Evolutionary conservation across 2,113 vertebrate genomes (phyloP).

Genomic region (Heptranchias perlo): DNA sequence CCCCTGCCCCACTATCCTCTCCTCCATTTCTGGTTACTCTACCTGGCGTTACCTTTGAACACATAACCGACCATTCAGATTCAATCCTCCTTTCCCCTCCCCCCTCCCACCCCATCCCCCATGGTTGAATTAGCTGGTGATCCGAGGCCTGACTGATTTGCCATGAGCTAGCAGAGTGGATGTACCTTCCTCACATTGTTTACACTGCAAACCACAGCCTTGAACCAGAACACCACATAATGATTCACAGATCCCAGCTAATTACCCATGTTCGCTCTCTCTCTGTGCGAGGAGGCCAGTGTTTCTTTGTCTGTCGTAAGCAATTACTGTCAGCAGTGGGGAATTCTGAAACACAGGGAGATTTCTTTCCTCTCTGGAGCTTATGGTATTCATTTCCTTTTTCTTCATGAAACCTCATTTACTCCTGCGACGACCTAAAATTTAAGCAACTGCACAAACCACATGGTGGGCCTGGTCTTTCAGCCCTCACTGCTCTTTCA

Average conservation of each 20-base stretch:
- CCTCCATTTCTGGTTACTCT: neutral
- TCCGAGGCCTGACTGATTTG: neutral
- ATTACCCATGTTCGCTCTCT: neutral
- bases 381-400: neutral
- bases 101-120: neutral
- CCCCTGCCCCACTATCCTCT: neutral
- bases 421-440: neutral
- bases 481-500: neutral
- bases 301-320: neutral
- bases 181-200: neutral
- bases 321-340: neutral
- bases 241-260: neutral
- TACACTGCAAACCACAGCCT: constrained; percentile 23
- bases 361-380: neutral
- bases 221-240: neutral
- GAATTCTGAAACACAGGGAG: neutral
- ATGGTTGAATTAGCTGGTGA: neutral
- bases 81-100: neutral
- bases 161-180: neutral
- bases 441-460: neutral
- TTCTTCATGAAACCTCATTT: neutral
- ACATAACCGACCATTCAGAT: neutral
- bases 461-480: neutral
- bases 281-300: neutral
- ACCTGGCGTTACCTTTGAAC: too few species aligned